Conservation (phyloP, 2,888 invertebrate species). For the Serrognathus titanus region DNA sequence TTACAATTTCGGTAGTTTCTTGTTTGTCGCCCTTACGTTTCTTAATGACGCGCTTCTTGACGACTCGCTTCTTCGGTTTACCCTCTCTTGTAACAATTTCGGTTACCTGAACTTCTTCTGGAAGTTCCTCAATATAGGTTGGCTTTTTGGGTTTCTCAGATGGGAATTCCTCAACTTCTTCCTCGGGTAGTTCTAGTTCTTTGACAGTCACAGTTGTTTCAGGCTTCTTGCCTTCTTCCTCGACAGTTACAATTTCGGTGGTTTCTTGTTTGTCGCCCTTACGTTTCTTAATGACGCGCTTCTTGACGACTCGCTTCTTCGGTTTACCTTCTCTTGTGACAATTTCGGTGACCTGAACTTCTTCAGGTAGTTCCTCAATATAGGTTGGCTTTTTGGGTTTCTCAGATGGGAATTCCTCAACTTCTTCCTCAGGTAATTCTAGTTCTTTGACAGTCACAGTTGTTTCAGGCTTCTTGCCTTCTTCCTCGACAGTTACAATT, state of each 20-base stretch:
- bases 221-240: slow-evolving; percentile 47
- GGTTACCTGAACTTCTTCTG: slow-evolving; percentile 36
- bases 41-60: slow-evolving; percentile 40
- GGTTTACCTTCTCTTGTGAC: slow-evolving; percentile 43
- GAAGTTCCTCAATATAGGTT: slow-evolving; percentile 26
- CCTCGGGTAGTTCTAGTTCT: slow-evolving; percentile 26
- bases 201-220: slow-evolving; percentile 39
- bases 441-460: slow-evolving; percentile 42
- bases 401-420: slow-evolving; percentile 26
- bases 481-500: slow-evolving; percentile 48
- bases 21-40: slow-evolving; percentile 44
- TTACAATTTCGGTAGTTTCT: slow-evolving; percentile 51
- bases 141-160: slow-evolving; percentile 26
- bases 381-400: slow-evolving; percentile 17
- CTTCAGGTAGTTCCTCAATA: slow-evolving; percentile 24
- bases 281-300: slow-evolving; percentile 46
- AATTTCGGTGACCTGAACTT: slow-evolving; percentile 27
- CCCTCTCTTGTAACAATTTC: slow-evolving; percentile 43
- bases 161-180: slow-evolving; percentile 24
- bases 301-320: slow-evolving; percentile 44
- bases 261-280: slow-evolving; percentile 47
- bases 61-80: slow-evolving; percentile 36
- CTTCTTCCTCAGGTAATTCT: slow-evolving; percentile 32
- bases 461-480: slow-evolving; percentile 43
- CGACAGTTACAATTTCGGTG: slow-evolving; percentile 49